Evolutionary conservation across 1,140 invertebrate species (phyloP).

Genomic region (Conus ventricosus): DNA sequence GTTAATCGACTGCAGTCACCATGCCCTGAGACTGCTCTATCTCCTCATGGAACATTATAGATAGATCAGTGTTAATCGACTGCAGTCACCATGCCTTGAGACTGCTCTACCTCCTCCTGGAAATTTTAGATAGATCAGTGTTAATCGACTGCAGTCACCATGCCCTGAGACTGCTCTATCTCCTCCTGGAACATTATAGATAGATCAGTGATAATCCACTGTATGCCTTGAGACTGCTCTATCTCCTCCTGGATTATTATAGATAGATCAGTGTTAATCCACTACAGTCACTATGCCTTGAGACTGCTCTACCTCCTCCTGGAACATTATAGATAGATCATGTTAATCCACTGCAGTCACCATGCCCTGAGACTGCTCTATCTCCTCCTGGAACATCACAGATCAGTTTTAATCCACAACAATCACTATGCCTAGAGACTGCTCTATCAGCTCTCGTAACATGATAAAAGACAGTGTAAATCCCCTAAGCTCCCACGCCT

Average conservation of each 20-base stretch:
- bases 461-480: no score
- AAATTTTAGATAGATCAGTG: neutral
- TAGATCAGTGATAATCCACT: slow-evolving; percentile 65
- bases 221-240: slow-evolving; percentile 79
- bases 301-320: slow-evolving; percentile 76
- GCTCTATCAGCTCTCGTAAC: slow-evolving; percentile 67
- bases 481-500: slow-evolving; percentile 74
- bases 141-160: slow-evolving; percentile 78
- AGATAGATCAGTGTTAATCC: no score
- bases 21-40: slow-evolving; percentile 77
- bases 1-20: slow-evolving; percentile 79
- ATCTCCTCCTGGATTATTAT: slow-evolving; percentile 70
- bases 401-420: slow-evolving; percentile 74
- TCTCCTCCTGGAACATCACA: slow-evolving; percentile 68
- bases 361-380: slow-evolving; percentile 77
- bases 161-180: slow-evolving; percentile 77
- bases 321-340: neutral
- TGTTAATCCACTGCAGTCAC: slow-evolving; percentile 78
- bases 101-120: slow-evolving; percentile 75
- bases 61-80: slow-evolving; percentile 64
- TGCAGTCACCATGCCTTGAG: slow-evolving; percentile 80
- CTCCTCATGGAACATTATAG: slow-evolving; percentile 67
- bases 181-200: slow-evolving; percentile 68
- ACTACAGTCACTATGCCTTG: slow-evolving; percentile 81
- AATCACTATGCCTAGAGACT: slow-evolving; percentile 78